Conservation (phyloP, 2,113 vertebrate genomes). For the Laterallus jamaicensis region DNA sequence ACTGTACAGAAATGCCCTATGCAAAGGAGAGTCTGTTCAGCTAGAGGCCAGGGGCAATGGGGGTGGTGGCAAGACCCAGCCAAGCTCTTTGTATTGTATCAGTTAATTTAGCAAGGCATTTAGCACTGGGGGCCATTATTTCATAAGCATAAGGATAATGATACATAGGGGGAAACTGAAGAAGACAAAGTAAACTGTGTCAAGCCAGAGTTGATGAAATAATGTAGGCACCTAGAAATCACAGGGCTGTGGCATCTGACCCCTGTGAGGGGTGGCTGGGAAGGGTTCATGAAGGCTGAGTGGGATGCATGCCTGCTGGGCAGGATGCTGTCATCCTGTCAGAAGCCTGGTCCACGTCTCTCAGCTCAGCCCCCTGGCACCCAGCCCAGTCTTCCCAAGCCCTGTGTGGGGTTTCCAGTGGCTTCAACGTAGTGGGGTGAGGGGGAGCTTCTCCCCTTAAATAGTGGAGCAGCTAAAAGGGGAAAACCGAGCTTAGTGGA, state of each 20-base stretch:
- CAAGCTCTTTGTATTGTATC: neutral
- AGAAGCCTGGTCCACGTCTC: neutral
- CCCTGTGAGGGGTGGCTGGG: accelerated
- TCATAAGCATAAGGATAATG: neutral
- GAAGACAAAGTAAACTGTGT: neutral
- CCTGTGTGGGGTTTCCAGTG: neutral
- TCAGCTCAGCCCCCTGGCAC: neutral
- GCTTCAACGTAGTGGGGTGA: neutral
- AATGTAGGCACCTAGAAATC: neutral
- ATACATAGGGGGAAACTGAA: neutral
- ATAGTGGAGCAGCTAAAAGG: neutral
- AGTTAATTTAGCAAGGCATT: neutral
- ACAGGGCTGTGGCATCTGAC: neutral
- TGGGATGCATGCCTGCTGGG: accelerated
- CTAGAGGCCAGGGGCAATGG: neutral
- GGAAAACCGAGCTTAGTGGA: neutral
- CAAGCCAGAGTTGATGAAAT: neutral
- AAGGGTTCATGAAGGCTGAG: neutral
- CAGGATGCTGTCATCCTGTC: neutral
- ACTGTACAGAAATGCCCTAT: neutral
- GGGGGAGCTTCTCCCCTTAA: neutral
- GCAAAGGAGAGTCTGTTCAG: neutral
- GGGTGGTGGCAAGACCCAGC: neutral
- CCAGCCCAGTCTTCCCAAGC: neutral
- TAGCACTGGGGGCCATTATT: neutral